A percentile compares a stretch with the other conserved stretches of the same genome.
Conservation (phyloP, 2,888 invertebrate genomes). For the Xylophagus ater region DNA sequence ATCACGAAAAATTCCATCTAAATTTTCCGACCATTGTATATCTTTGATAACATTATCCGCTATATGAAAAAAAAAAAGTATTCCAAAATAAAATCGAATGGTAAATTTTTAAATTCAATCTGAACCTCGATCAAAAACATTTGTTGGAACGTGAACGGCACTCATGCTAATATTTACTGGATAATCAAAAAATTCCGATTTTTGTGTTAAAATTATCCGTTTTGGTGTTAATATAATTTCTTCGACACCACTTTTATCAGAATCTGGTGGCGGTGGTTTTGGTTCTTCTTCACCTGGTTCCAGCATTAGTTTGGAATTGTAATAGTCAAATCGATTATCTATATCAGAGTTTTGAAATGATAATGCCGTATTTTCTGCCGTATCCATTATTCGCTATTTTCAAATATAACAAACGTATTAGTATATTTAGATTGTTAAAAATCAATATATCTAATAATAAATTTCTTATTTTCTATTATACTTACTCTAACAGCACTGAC, state of each 20-base stretch:
- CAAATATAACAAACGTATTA: neutral
- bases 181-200: constrained; percentile 67
- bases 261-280: constrained; percentile 41
- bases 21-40: constrained; percentile 89
- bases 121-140: constrained; percentile 84
- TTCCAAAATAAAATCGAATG: constrained; percentile 9
- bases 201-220: constrained; percentile 53
- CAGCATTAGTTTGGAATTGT: constrained; percentile 59
- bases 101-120: too few relatives aligned
- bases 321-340: constrained; percentile 52
- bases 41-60: constrained; percentile 80
- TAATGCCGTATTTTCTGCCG: constrained; percentile 71
- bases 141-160: constrained; percentile 91
- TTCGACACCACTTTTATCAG: constrained; percentile 46
- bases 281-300: constrained; percentile 45
- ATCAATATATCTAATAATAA: neutral
- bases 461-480: constrained; percentile 11
- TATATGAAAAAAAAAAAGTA: constrained; percentile 30
- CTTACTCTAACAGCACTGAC: constrained; percentile 72
- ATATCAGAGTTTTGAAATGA: constrained; percentile 46
- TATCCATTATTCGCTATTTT: constrained; percentile 74
- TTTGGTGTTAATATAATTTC: constrained; percentile 47
- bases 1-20: constrained; percentile 78
- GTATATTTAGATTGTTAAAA: neutral
- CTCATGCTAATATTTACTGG: constrained; percentile 68